Evolutionary conservation across 2,797 vertebrate genomes (phyloP).

Genomic region (Miichthys miiuy): DNA sequence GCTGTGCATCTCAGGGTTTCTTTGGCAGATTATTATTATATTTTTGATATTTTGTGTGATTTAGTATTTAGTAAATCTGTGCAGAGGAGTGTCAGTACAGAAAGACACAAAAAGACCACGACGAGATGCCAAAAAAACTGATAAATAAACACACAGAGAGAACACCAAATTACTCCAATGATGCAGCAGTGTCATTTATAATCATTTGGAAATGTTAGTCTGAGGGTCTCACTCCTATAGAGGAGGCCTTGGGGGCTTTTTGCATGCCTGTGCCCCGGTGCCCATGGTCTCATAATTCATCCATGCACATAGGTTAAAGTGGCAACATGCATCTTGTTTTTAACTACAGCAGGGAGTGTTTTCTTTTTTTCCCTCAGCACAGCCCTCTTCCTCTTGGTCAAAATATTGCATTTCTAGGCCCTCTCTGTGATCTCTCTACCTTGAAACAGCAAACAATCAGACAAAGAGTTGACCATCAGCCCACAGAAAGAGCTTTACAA

Average conservation of each 20-base stretch:
- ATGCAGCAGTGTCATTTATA: not conserved
- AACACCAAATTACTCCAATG: not conserved
- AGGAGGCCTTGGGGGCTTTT: not conserved
- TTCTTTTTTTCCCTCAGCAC: not conserved
- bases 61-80: not conserved
- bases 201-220: not conserved
- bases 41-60: not conserved
- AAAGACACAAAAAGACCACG: not conserved
- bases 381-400: not conserved
- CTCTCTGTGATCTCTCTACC: not conserved
- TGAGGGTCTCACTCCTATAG: not conserved
- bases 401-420: not conserved
- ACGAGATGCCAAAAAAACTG: not conserved
- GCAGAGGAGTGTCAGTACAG: constrained; percentile 1
- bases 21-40: not conserved
- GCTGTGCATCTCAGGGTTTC: not conserved
- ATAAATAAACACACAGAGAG: not conserved
- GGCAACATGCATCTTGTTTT: not conserved
- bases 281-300: not conserved
- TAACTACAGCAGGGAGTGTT: not conserved
- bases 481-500: not conserved
- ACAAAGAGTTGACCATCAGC: not conserved
- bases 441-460: not conserved
- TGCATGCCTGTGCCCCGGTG: not conserved
- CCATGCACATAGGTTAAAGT: not conserved